A percentile compares a stretch with the other conserved stretches of the same genome.
phyloP scores from a whole-genome alignment of 2,113 vertebrate genomes.

The Centropus unirufus region DNA sequence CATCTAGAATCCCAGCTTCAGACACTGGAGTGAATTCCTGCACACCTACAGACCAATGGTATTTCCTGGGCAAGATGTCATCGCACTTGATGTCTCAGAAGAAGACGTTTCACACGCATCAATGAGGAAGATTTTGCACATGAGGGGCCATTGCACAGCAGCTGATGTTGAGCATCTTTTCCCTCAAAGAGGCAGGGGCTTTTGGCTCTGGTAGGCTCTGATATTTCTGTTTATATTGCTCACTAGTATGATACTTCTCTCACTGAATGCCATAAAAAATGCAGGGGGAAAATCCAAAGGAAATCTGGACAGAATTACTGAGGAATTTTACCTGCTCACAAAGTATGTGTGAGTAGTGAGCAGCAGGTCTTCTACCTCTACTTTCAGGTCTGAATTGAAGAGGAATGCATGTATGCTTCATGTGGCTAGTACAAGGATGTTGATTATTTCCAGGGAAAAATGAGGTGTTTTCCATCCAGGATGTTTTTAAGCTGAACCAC shows the following conservation, averaged over 20 bases:
- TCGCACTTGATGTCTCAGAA: background rate
- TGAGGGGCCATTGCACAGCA: rapidly evolving
- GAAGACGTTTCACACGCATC: background rate
- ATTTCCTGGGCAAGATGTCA: background rate
- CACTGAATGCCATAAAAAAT: background rate
- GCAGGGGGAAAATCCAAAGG: background rate
- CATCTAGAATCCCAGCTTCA: background rate
- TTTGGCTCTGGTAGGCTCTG: background rate
- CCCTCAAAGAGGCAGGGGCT: background rate
- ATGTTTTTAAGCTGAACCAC: background rate
- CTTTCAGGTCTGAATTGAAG: background rate
- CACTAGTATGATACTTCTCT: background rate
- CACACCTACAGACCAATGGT: background rate
- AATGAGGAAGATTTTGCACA: background rate
- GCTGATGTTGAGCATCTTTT: background rate
- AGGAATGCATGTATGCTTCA: background rate
- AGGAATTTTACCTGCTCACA: background rate
- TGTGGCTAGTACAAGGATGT: background rate
- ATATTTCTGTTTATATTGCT: background rate
- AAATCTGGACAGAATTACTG: background rate
- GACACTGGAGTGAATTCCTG: background rate
- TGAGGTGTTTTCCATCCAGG: background rate
- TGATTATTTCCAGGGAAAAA: background rate
- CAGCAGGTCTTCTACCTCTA: background rate
- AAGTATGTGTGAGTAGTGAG: background rate